phyloP scores from a whole-genome alignment of 1,140 invertebrate species.

The Euwallacea similis region DNA sequence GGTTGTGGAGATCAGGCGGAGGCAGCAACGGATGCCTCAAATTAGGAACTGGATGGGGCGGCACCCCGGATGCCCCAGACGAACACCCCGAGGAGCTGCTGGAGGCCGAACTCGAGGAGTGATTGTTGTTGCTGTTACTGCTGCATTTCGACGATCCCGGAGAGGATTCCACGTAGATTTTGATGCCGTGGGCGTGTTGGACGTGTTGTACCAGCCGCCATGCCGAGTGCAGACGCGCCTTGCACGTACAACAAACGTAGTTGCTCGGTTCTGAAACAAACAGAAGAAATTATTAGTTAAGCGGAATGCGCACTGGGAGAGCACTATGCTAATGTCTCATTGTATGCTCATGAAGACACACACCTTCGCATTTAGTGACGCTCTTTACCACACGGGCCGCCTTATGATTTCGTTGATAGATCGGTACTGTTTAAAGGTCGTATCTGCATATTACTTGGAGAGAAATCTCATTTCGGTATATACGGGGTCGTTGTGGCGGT shows the following conservation, averaged over 20 bases:
- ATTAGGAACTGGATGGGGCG: constrained; percentile 62
- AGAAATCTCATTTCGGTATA: constrained; percentile 17
- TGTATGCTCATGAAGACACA: constrained; percentile 28
- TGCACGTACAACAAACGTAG: constrained; percentile 93
- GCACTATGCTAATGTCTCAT: constrained; percentile 20
- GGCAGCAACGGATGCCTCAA: constrained; percentile 66
- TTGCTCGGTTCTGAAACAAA: constrained; percentile 89
- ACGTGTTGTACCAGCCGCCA: constrained; percentile 95
- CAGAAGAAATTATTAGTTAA: background rate
- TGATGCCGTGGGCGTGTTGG: constrained; percentile 89
- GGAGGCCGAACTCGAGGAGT: constrained; percentile 60
- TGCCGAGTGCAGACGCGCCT: constrained; percentile 83
- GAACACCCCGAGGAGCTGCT: constrained; percentile 62
- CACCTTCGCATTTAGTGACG: constrained; percentile 1
- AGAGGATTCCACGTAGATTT: constrained; percentile 81
- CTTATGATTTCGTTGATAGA: constrained; percentile 27
- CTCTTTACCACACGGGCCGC: background rate
- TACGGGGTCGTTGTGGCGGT: constrained; percentile 32
- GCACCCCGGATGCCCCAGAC: constrained; percentile 60
- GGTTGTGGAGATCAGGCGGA: constrained; percentile 67
- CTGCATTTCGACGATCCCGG: constrained; percentile 52
- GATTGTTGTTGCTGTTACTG: constrained; percentile 56
- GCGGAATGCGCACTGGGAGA: too few species aligned
- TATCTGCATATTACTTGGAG: constrained; percentile 7
- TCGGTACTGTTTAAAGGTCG: constrained; percentile 13